Evolutionary conservation across 2,888 invertebrate species (phyloP), one percentile per base, ranked within the genome.

Genomic region (Drosophila neonasuta): DNA sequence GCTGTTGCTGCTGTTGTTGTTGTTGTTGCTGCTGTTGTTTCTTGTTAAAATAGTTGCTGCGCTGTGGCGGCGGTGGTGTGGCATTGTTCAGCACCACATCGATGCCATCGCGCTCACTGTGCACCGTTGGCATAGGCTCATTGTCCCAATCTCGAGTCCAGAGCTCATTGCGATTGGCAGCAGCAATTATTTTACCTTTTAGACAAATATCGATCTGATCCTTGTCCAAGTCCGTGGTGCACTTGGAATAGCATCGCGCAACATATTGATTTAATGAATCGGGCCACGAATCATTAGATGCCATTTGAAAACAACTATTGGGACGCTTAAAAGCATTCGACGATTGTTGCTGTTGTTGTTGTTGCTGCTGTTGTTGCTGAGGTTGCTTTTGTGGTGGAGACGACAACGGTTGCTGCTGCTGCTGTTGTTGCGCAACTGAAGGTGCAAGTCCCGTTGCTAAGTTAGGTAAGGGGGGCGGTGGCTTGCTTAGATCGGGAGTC

Each of bases 121-220:
- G 94, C 58, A 96, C 95, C 90, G 95, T 96, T 44, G 99, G 99
- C 78, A 99, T 93, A 32, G 98, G 96, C 90, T 99, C 99, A 72
- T 94, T 94, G 82, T 95, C 95, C 99, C 99, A 99, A 92, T 99
- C 97, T 88, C 97, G 96, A 1, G 95, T 94, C 94, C 95, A 95
- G 46, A 97, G 93, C 76, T 96, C 95, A 71, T 97, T 97, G 84
- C 95, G 95, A 88, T 95, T 95, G 49, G 97, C 96, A 13, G 98
- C 96, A 62, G 96, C 94, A 56, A 97, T 97, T 71, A 99, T 95
- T 91, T 98, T 96, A 41, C 97, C 97, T 91, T 98, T 98, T 62
- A 99, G 92, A 86, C 97, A 96, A 75, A 97, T 96, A 90, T 98
- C 97, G 66, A 99, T 97, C 91, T 97, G 95, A 92, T 98, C 97